These are phyloP conservation scores for Gymnogyps californianus DNA, from an alignment of 2,113 vertebrate genomes.

Conservation along the genomic window DNA sequence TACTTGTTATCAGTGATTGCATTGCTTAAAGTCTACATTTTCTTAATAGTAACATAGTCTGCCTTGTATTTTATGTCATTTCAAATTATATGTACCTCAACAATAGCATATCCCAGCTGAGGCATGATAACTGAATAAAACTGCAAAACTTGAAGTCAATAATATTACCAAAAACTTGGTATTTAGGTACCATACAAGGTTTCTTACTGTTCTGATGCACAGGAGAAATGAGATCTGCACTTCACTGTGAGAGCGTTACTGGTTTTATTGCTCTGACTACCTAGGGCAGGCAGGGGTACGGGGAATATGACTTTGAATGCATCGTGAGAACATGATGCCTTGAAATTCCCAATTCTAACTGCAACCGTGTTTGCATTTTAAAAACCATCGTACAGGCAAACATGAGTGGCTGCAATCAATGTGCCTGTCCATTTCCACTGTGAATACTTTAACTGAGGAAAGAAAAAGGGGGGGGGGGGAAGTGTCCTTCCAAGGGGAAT, in stretches of 20 bases:
- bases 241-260: not conserved
- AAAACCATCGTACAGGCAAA: not conserved
- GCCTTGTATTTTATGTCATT: constrained; percentile 19
- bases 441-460: not conserved
- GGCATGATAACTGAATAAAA: constrained; percentile 51
- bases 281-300: not conserved
- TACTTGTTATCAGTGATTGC: constrained; percentile 2
- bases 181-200: constrained; percentile 20
- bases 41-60: not conserved
- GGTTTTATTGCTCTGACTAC: constrained; percentile 31
- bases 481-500: not conserved
- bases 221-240: constrained; percentile 28
- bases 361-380: not conserved
- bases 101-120: not conserved
- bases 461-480: not conserved
- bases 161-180: constrained; percentile 21
- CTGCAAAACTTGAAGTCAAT: constrained; percentile 28
- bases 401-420: not conserved
- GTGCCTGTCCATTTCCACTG: not conserved
- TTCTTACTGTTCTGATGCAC: constrained; percentile 47
- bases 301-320: not conserved
- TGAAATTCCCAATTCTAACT: not conserved
- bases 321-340: not conserved
- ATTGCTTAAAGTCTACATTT: constrained; percentile 10
- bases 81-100: constrained; percentile 30